A percentile compares a stretch with the other conserved stretches of the same genome.
Conservation (phyloP, 1,140 invertebrate genomes). For the Drosophila navojoa region DNA sequence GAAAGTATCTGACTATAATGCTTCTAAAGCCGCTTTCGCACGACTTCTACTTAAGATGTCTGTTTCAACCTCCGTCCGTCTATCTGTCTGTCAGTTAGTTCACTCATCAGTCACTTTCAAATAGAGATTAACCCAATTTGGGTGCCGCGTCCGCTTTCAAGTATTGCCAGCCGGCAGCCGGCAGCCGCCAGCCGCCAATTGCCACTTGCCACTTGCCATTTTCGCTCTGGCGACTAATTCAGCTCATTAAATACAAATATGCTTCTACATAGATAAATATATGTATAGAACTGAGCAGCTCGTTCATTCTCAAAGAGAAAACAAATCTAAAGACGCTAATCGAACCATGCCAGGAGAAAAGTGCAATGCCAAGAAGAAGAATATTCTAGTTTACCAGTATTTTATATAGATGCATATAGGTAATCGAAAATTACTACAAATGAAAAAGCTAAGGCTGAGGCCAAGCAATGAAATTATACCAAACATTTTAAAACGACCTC, state of each 20-base stretch:
- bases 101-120: constrained; percentile 59
- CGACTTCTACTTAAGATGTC: constrained; percentile 13
- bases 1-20: constrained; percentile 46
- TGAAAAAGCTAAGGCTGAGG: too few species aligned
- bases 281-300: constrained; percentile 45
- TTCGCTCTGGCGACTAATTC: constrained; percentile 39
- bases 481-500: too few species aligned
- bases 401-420: too few species aligned
- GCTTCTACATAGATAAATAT: neutral
- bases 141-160: constrained; percentile 54
- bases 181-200: neutral
- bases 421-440: too few species aligned
- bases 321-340: constrained; percentile 36
- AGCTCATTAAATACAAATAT: constrained; percentile 33
- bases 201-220: constrained; percentile 20
- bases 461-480: too few species aligned
- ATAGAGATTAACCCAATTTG: constrained; percentile 80
- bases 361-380: constrained; percentile 13
- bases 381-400: too few species aligned
- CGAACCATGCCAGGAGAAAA: constrained; percentile 70
- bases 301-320: constrained; percentile 13
- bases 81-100: neutral
- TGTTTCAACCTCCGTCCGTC: constrained; percentile 5
- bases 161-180: neutral
- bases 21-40: constrained; percentile 53